A percentile compares a stretch with the other conserved stretches of the same genome.
These are phyloP conservation scores for Hepsetus odoe DNA, from an alignment of 2,113 vertebrate species.

Conservation along the genomic window DNA sequence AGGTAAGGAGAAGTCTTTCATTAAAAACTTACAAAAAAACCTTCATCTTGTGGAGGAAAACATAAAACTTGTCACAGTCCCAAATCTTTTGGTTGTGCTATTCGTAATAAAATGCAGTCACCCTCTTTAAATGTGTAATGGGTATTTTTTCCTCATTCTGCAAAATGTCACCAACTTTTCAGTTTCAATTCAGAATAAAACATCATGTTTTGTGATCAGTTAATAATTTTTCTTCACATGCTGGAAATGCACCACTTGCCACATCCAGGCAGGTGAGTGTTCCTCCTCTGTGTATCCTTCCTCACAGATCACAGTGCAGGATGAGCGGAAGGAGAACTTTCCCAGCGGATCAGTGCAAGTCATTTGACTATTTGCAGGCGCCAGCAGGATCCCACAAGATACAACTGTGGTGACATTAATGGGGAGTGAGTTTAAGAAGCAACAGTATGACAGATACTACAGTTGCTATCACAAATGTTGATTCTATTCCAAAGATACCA, in stretches of 20 bases:
- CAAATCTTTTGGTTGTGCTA: too few species aligned
- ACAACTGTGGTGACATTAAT: conserved; percentile 43
- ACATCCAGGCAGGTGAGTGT: conserved; percentile 57
- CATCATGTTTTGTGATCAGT: neutral
- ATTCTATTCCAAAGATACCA: too few species aligned
- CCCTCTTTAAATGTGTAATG: too few species aligned
- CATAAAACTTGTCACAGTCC: too few species aligned
- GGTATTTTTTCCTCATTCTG: too few species aligned
- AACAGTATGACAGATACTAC: too few species aligned
- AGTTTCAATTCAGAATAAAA: too few species aligned
- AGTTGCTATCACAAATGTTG: too few species aligned
- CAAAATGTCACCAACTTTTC: neutral
- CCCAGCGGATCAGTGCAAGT: conserved; percentile 54
- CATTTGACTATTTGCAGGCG: conserved; percentile 52
- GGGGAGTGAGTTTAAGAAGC: too few species aligned
- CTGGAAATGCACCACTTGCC: conserved; percentile 59
- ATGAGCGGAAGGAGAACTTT: conserved; percentile 57
- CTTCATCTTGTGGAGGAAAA: too few species aligned
- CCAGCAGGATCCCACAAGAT: conserved; percentile 50
- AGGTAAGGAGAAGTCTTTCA: neutral
- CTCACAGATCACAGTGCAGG: conserved; percentile 67
- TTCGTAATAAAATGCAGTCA: too few species aligned
- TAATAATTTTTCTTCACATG: conserved; percentile 56
- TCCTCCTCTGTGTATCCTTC: conserved; percentile 59
- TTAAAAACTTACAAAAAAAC: too few species aligned